Evolutionary conservation across 2,113 vertebrate genomes (phyloP), one percentile per base, ranked within the genome.

Genomic region (Stegostoma tigrinum): DNA sequence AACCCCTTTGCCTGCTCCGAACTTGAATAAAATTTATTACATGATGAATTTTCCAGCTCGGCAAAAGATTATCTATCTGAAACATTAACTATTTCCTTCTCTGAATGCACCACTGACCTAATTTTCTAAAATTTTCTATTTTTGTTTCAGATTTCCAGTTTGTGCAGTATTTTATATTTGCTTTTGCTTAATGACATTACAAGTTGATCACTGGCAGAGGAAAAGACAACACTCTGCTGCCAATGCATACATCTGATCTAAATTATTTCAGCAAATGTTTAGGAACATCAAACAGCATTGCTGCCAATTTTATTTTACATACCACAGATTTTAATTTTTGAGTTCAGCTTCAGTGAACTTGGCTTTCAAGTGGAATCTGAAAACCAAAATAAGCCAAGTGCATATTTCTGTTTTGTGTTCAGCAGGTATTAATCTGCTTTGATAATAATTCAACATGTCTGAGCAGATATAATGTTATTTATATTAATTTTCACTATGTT

Each of bases 291-390:
- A 93, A 66, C 89, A 93, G 55, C 21, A 93, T 67, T 19, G n/a
- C 34, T 93, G 61, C 89, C 89, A 93, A 93, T 38, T 75, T 93
- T 93, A 34, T 66, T 67, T 23, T 93, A 68, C 94, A 95, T 72
- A 48, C 68, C 23, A 75, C 45, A 95, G 55, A 45, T 48, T 72
- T 95, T 30, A 7, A 68, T 19, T 94, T 94, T 66, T 5, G 27
- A 95, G 94, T 95, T 95, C 67, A 72, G 94, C 94, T 70, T 95
- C 67, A 95, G 27, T 52, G 94, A 72, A 95, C 42, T 72, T 52
- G 94, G 42, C 67, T 95, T 70, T 95, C 45, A 95, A 95, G 66
- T 95, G 38, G 93, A 95, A 95, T 52, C 68, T 95, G 68, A 95
- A 95, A 95, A 52, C 19, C 94, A 72, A 95, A 95, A 30, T 95